Evolutionary conservation across 2,888 invertebrate genomes (phyloP).

Genomic region (Clistopyga incitator): DNA sequence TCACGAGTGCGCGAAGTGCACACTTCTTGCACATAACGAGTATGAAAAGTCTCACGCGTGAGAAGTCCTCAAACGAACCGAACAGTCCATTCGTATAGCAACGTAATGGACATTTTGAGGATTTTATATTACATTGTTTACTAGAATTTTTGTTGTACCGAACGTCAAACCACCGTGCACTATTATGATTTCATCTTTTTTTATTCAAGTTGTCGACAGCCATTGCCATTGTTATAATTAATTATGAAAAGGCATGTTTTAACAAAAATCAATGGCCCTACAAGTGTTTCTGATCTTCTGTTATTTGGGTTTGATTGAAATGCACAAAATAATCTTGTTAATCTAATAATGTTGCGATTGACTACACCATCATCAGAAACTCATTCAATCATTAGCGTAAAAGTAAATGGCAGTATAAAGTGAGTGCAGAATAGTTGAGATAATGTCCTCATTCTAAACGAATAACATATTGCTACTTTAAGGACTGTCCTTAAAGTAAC

Average conservation of each 20-base stretch:
- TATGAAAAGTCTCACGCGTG: not conserved
- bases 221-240: not conserved
- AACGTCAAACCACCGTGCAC: not conserved
- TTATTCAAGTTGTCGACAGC: not conserved
- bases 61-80: too few species aligned
- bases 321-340: not conserved
- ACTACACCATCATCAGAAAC: not conserved
- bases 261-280: not conserved
- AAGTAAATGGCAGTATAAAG: not conserved
- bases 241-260: not conserved
- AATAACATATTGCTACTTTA: not conserved
- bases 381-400: not conserved
- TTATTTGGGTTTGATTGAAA: not conserved
- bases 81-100: too few species aligned
- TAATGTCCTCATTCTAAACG: not conserved
- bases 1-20: too few species aligned
- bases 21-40: too few species aligned
- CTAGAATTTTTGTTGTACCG: not conserved
- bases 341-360: not conserved
- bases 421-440: not conserved
- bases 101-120: too few species aligned
- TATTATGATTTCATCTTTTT: not conserved
- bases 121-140: not conserved
- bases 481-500: conserved; percentile 9
- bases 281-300: not conserved